These are phyloP conservation scores for Diachasma alloeum DNA, from an alignment of 1,140 invertebrate genomes.

Conservation along the genomic window DNA sequence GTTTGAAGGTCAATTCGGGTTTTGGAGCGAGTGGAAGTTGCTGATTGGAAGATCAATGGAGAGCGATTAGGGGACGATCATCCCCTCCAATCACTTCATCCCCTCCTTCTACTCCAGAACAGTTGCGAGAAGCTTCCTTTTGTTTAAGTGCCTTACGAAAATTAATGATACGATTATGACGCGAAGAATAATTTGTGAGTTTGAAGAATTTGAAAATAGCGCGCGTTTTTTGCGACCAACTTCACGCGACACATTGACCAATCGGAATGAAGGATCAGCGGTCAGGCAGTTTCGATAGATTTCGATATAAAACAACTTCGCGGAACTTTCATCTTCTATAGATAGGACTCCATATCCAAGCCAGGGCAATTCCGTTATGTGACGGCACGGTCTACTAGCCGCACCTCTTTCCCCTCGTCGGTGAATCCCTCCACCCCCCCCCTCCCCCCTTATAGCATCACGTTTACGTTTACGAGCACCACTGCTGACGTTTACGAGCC, in stretches of 20 bases:
- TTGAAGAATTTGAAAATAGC: too few relatives aligned
- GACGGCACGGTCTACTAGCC: slow-evolving; percentile 56
- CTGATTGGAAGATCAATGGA: slow-evolving; percentile 16
- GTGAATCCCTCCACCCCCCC: slow-evolving; percentile 45
- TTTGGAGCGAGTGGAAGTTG: not conserved
- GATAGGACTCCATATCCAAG: slow-evolving; percentile 3
- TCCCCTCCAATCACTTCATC: not conserved
- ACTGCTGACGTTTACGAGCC: slow-evolving; percentile 67
- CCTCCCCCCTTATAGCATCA: slow-evolving; percentile 61
- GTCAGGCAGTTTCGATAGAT: too few relatives aligned
- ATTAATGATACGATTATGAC: too few relatives aligned
- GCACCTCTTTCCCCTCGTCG: slow-evolving; percentile 38
- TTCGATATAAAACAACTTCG: too few relatives aligned
- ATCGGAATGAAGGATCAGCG: too few relatives aligned
- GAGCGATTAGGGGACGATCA: slow-evolving; percentile 35
- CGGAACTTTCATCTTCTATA: too few relatives aligned
- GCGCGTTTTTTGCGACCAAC: too few relatives aligned
- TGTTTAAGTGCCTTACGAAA: too few relatives aligned
- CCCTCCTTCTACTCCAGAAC: too few relatives aligned
- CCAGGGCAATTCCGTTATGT: slow-evolving; percentile 51
- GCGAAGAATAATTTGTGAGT: too few relatives aligned
- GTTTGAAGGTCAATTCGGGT: not conserved
- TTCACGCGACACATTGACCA: too few relatives aligned
- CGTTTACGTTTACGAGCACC: slow-evolving; percentile 67
- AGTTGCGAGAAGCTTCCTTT: too few relatives aligned